phyloP scores from a whole-genome alignment of 2,797 vertebrate species.

The Eidolon dupreanum region DNA sequence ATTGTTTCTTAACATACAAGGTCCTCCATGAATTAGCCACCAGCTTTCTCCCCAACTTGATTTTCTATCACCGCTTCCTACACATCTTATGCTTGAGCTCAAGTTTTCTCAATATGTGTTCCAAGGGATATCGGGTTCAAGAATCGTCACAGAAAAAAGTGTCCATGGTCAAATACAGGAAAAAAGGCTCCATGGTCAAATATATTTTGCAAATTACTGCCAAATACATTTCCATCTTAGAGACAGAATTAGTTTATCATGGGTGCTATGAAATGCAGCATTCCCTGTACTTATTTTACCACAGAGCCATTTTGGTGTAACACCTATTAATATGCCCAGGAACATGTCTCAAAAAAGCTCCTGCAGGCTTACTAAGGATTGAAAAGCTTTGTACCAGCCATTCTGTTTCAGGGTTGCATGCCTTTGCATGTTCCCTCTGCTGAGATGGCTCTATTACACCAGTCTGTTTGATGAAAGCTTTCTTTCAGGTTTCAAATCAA shows the following conservation, averaged over 20 bases:
- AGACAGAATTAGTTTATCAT: not conserved
- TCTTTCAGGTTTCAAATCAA: not conserved
- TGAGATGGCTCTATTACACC: not conserved
- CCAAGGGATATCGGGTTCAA: not conserved
- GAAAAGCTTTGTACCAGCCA: not conserved
- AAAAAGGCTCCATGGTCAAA: not conserved
- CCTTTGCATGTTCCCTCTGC: not conserved
- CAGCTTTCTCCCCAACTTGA: not conserved
- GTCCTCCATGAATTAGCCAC: not conserved
- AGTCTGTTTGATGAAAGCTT: not conserved
- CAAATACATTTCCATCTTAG: not conserved
- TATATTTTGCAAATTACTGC: not conserved
- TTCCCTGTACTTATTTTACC: not conserved
- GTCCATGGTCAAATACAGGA: not conserved
- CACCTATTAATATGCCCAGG: not conserved
- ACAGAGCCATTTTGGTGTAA: not conserved
- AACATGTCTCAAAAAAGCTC: not conserved
- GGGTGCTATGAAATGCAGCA: not conserved
- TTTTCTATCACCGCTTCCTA: not conserved
- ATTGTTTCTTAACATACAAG: not conserved
- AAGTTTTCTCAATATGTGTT: not conserved
- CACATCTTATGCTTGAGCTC: not conserved
- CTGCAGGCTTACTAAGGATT: not conserved
- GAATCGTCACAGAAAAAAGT: not conserved
- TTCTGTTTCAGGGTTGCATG: not conserved